These are phyloP conservation scores for Sialia sialis DNA, from an alignment of 2,113 vertebrate genomes.

Conservation along the genomic window DNA sequence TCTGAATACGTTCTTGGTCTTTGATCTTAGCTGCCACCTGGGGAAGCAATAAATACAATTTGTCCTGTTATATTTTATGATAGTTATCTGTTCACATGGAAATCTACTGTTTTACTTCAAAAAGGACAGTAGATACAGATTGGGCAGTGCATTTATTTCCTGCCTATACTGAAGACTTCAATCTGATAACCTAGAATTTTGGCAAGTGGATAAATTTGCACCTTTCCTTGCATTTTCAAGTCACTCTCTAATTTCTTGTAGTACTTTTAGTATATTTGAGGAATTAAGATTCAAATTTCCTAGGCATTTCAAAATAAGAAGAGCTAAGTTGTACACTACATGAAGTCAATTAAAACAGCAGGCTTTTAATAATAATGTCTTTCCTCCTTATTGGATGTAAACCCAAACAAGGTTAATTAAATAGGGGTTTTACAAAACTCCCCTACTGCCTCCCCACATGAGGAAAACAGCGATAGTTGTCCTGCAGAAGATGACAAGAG, in stretches of 20 bases:
- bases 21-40: neutral
- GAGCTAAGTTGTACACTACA: neutral
- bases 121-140: neutral
- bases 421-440: neutral
- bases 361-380: neutral
- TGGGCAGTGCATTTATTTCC: neutral
- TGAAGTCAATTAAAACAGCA: neutral
- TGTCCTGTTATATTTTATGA: neutral
- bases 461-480: neutral
- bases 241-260: neutral
- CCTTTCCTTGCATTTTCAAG: neutral
- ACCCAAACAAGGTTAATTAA: neutral
- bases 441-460: neutral
- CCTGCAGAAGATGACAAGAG: neutral
- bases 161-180: neutral
- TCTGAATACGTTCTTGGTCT: neutral
- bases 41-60: neutral
- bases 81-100: neutral
- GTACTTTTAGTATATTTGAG: neutral
- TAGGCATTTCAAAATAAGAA: neutral
- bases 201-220: neutral
- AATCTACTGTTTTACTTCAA: neutral
- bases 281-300: neutral
- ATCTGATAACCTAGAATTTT: neutral
- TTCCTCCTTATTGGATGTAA: neutral